phyloP scores from a whole-genome alignment of 2,888 invertebrate genomes.

The Lepidocyrtinus sp. region DNA sequence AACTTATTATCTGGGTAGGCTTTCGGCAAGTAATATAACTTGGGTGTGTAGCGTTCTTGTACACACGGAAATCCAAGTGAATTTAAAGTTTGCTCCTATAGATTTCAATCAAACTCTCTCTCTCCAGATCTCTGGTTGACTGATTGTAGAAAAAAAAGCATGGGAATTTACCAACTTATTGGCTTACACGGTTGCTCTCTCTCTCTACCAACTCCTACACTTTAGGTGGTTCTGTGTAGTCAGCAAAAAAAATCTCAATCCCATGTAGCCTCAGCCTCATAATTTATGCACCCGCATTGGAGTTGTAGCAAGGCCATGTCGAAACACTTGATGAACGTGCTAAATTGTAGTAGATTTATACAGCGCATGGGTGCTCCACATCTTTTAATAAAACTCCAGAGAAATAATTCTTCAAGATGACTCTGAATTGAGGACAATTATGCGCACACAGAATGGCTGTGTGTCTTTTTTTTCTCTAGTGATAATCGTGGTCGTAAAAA shows the following conservation, averaged over 20 bases:
- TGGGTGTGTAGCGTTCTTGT: slow-evolving; percentile 27
- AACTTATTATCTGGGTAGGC: slow-evolving; percentile 16
- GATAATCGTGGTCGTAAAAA: background rate
- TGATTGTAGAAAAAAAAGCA: background rate
- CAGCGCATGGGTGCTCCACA: background rate
- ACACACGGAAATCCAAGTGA: background rate
- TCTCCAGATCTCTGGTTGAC: background rate
- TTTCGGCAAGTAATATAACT: background rate
- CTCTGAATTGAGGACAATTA: background rate
- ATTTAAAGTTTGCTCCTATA: background rate
- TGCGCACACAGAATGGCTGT: background rate
- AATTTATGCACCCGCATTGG: background rate
- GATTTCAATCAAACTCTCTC: background rate
- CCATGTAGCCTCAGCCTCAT: no score
- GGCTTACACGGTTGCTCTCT: background rate
- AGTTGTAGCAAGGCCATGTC: background rate
- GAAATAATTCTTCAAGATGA: background rate
- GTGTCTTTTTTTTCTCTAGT: background rate
- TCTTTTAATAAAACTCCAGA: background rate
- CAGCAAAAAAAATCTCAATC: no score
- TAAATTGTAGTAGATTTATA: background rate
- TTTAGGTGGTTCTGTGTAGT: no score
- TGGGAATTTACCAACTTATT: background rate
- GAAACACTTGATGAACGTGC: background rate
- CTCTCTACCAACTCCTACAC: background rate